Percentiles rank a stretch among this genome's conserved stretches.
phyloP scores from a whole-genome alignment of 2,113 vertebrate species.

The Oophaga pumilio region DNA sequence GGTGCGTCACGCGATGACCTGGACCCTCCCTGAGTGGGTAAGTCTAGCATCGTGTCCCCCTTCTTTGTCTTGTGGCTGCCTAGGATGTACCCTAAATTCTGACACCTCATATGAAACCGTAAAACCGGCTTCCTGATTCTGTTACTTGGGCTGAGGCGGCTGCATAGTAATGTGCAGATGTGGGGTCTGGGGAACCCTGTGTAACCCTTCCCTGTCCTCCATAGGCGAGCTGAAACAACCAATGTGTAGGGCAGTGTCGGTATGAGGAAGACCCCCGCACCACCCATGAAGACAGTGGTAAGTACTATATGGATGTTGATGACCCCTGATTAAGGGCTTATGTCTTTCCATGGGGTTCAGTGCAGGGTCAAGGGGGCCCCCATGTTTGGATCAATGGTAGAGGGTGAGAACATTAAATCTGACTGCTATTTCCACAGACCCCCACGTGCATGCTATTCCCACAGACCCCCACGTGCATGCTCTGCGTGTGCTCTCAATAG shows the following conservation, averaged over 20 bases:
- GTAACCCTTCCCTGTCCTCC: background rate
- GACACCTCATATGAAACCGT: conserved; percentile 68
- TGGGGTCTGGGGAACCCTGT: background rate
- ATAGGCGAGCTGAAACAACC: background rate
- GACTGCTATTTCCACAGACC: no score
- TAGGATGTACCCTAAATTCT: conserved; percentile 64
- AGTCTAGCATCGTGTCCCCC: background rate
- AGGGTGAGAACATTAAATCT: no score
- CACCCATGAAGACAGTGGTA: background rate
- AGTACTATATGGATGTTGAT: background rate
- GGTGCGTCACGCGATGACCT: background rate
- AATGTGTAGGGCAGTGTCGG: background rate
- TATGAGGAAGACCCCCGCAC: no score
- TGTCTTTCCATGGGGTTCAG: no score
- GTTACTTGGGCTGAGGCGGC: conserved; percentile 61
- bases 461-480: no score
- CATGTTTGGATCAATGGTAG: no score
- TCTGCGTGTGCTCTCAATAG: no score
- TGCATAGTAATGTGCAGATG: background rate
- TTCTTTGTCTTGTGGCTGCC: conserved; percentile 30
- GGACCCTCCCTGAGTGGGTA: background rate
- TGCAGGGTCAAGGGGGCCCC: no score
- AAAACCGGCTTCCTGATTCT: conserved; percentile 63
- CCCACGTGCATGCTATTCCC: no score
- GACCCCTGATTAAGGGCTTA: no score